These are phyloP conservation scores for Eilema depressum DNA, from an alignment of 2,888 invertebrate genomes.

Conservation along the genomic window DNA sequence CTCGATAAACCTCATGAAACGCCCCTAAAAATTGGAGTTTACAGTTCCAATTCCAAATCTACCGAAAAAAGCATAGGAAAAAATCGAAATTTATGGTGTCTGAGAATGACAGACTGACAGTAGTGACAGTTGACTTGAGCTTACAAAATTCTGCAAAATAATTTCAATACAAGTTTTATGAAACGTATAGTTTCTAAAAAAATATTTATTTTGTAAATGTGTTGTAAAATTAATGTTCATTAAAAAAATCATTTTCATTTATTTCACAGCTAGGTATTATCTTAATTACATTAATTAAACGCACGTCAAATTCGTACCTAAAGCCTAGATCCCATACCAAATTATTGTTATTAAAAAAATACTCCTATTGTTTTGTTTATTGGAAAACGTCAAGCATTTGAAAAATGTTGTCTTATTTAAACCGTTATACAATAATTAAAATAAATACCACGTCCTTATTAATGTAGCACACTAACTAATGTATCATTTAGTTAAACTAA, in stretches of 20 bases:
- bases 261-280: no score
- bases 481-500: constrained; percentile 29
- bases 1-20: neutral
- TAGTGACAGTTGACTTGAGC: no score
- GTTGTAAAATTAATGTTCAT: no score
- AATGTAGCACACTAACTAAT: constrained; percentile 16
- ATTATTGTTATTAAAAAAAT: neutral
- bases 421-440: constrained; percentile 49
- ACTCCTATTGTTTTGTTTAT: constrained; percentile 18
- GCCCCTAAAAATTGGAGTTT: neutral
- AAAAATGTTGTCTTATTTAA: constrained; percentile 44
- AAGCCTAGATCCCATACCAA: neutral
- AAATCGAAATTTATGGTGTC: neutral
- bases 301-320: neutral
- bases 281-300: no score
- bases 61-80: no score
- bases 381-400: constrained; percentile 51
- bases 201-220: no score
- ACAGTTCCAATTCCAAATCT: neutral
- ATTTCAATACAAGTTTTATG: no score
- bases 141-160: no score
- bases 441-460: constrained; percentile 37
- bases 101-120: neutral
- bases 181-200: no score
- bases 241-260: no score